Base-by-base conservation (phyloP, 2,888 invertebrate species). In the Cheilosia vernalis region DNA sequence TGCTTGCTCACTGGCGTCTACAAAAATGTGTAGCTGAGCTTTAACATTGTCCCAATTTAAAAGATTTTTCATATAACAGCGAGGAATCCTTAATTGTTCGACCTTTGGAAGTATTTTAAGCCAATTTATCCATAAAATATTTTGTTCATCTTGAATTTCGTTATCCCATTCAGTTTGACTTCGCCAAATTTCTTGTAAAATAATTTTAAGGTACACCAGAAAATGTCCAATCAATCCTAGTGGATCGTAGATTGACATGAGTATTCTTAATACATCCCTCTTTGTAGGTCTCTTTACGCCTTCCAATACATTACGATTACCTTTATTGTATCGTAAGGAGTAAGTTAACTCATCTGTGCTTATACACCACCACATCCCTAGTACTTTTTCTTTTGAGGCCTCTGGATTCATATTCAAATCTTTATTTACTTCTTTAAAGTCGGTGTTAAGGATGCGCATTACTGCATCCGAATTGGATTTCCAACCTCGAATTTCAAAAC, bases 221-320 rank as follows among this genome's bases (percentile, higher is more conserved):
- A 88, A 87, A 1, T 88, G 88, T 0, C 78, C 69, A 1, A 90
- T 69, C 0, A 89, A 67, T 4, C 89, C 90, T 0, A 89, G 49
- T 0, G 90, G 90, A 51, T 91, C 89, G 63, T 88, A 90, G 0
- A 89, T 56, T 1, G 88, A 89, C 89, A 88, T 89, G 4, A 88
- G 83, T 0, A 86, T 63, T 3, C 87, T 72, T 6, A 64, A 40
- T 24, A 56, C 4, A 5, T 24, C 24, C 24, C 24, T 24, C 5
- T 24, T 24, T 24, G 24, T 4, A 4, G 24, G 24, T 24, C 24
- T 24, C 5, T 24, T 24, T 24, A 5, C 24, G 24, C 5, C 24
- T 24, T 24, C 5, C 24, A 24, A 5, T 24, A 24, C 24, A 24
- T 5, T 24, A 5, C 0, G 24, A 4, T 24, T 24, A 24, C 24